phyloP scores from a whole-genome alignment of 1,140 invertebrate genomes.

The Neomicropteryx cornuta region DNA sequence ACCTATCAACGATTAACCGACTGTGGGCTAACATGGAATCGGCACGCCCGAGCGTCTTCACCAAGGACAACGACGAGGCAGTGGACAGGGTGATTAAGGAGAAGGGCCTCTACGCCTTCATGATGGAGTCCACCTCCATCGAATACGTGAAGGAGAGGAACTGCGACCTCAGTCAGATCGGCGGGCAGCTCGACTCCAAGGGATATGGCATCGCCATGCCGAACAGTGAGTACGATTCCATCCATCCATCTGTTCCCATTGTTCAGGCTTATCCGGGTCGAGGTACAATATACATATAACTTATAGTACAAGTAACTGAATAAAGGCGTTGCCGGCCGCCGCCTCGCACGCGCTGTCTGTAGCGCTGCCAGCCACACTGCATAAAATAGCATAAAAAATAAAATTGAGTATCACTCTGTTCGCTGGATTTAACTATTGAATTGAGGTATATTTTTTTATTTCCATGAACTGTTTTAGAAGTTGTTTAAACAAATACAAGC shows the following conservation, averaged over 20 bases:
- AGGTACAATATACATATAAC: too few relatives aligned
- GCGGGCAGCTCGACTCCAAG: constrained; percentile 75
- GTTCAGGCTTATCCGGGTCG: neutral
- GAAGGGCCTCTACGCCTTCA: constrained; percentile 67
- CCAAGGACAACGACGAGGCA: constrained; percentile 62
- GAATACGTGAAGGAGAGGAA: constrained; percentile 82
- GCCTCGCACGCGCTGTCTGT: too few relatives aligned
- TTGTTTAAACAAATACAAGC: too few relatives aligned
- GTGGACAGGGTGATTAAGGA: constrained; percentile 65
- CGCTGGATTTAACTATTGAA: too few relatives aligned
- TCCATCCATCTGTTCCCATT: neutral
- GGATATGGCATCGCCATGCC: constrained; percentile 72
- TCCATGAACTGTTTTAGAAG: too few relatives aligned
- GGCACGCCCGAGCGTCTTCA: constrained; percentile 62
- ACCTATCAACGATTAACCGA: constrained; percentile 34
- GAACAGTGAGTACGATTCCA: constrained; percentile 44
- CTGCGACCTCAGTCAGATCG: constrained; percentile 91
- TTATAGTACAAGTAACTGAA: too few relatives aligned
- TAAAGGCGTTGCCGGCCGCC: too few relatives aligned
- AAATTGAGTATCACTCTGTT: too few relatives aligned
- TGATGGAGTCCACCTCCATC: constrained; percentile 91
- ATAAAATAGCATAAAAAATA: too few relatives aligned
- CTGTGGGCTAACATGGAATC: constrained; percentile 65
- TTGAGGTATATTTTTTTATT: too few relatives aligned
- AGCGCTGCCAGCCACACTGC: too few relatives aligned